These are phyloP conservation scores for Neofelis nebulosa DNA, from an alignment of 2,113 vertebrate genomes.

Conservation along the genomic window DNA sequence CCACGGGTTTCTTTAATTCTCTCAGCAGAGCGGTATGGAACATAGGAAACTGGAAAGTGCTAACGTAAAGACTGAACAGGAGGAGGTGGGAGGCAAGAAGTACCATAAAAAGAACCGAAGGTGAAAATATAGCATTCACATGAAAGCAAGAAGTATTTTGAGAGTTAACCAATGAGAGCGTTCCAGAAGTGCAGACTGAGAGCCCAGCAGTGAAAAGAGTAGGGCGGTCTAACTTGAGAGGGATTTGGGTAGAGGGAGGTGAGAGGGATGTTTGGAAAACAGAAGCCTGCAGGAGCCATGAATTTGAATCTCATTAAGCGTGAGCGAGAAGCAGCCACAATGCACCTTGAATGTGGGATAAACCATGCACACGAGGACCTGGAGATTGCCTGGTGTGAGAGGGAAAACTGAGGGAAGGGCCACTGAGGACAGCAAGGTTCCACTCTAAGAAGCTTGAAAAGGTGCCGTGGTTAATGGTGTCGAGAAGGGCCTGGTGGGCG, in stretches of 20 bases:
- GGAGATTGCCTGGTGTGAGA: slow-evolving; percentile 3
- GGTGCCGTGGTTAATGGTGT: background rate
- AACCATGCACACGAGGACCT: background rate
- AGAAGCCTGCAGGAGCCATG: background rate
- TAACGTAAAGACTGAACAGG: slow-evolving; percentile 72
- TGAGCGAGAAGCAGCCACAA: slow-evolving; percentile 25
- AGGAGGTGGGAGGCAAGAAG: slow-evolving; percentile 64
- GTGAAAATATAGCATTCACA: slow-evolving; percentile 71
- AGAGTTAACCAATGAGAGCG: slow-evolving; percentile 41
- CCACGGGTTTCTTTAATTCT: slow-evolving; percentile 54
- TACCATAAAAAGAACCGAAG: slow-evolving; percentile 67
- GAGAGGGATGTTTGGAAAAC: slow-evolving; percentile 7
- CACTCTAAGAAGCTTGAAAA: background rate
- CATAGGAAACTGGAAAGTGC: slow-evolving; percentile 60
- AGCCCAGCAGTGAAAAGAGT: slow-evolving; percentile 20
- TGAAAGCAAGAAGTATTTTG: slow-evolving; percentile 61
- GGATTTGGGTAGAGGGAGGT: background rate
- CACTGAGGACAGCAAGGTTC: background rate
- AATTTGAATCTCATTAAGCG: slow-evolving; percentile 30
- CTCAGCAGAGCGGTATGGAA: slow-evolving; percentile 40
- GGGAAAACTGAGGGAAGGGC: background rate
- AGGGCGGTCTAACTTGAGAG: slow-evolving; percentile 1
- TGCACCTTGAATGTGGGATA: background rate
- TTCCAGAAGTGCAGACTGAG: slow-evolving; percentile 24
- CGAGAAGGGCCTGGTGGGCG: background rate